These are phyloP conservation scores for Drosophila lutescens DNA, from an alignment of 2,888 invertebrate genomes.

Conservation along the genomic window DNA sequence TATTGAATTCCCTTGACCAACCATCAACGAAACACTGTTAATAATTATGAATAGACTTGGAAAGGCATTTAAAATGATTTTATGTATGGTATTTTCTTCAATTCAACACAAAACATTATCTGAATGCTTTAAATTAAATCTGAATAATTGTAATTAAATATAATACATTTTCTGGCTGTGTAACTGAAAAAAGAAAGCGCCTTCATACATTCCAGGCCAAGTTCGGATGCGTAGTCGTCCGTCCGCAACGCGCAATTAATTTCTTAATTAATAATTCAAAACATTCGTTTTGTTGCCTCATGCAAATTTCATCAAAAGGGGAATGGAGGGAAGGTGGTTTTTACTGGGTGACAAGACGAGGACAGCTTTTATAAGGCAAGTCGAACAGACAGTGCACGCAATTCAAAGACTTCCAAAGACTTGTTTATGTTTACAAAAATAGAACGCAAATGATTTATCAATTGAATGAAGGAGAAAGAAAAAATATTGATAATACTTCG, in stretches of 20 bases:
- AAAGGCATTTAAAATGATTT: background rate
- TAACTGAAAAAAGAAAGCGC: constrained; percentile 41
- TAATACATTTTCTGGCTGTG: background rate
- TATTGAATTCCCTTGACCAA: constrained; percentile 55
- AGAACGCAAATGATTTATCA: constrained; percentile 1
- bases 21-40: constrained; percentile 1
- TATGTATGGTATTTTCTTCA: background rate
- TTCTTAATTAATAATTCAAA: constrained; percentile 63
- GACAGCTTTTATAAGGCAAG: constrained; percentile 11
- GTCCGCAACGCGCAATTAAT: constrained; percentile 50
- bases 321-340: background rate
- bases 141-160: background rate
- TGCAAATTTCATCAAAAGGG: constrained; percentile 36
- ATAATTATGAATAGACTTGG: background rate
- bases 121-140: no score
- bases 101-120: background rate
- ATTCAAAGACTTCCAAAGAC: constrained; percentile 8
- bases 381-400: background rate
- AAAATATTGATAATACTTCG: background rate
- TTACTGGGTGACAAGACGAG: constrained; percentile 31
- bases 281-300: constrained; percentile 40
- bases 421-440: constrained; percentile 4
- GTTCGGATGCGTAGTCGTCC: constrained; percentile 27
- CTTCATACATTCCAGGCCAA: constrained; percentile 55
- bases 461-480: background rate